phyloP scores from a whole-genome alignment of 2,113 vertebrate genomes.

The Nematolebias whitei region DNA sequence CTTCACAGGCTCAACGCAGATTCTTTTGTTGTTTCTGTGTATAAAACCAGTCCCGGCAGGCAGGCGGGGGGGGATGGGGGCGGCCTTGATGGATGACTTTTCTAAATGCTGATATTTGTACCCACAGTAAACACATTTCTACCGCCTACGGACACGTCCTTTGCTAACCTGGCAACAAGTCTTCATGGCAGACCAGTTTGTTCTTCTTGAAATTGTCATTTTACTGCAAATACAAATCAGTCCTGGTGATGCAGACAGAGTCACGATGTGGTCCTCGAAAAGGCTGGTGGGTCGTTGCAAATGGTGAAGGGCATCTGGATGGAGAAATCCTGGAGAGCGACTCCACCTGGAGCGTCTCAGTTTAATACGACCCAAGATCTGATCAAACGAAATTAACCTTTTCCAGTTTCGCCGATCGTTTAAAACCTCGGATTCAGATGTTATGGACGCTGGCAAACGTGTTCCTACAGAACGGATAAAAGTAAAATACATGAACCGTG shows the following conservation, averaged over 20 bases:
- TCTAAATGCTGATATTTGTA: conserved; percentile 51
- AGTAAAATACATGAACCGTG: conserved; percentile 29
- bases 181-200: conserved; percentile 3
- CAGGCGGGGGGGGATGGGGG: conserved; percentile 84
- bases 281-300: too few species aligned
- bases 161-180: conserved; percentile 8
- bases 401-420: conserved; percentile 24
- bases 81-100: conserved; percentile 80
- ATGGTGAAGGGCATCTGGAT: too few species aligned
- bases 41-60: conserved; percentile 85
- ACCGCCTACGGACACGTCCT: conserved; percentile 44
- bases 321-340: conserved; percentile 21
- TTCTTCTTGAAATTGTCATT: conserved; percentile 37
- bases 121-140: conserved; percentile 51
- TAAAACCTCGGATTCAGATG: conserved; percentile 19
- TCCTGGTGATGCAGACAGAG: conserved; percentile 8
- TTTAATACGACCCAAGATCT: too few species aligned
- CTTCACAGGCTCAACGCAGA: conserved; percentile 80
- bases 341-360: conserved; percentile 9
- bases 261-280: too few species aligned
- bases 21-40: conserved; percentile 60
- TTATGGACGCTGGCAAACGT: not conserved
- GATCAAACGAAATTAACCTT: too few species aligned
- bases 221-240: conserved; percentile 1
- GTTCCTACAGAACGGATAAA: conserved; percentile 35